phyloP scores from a whole-genome alignment of 2,888 invertebrate genomes.

The Mycalesis mineus region DNA sequence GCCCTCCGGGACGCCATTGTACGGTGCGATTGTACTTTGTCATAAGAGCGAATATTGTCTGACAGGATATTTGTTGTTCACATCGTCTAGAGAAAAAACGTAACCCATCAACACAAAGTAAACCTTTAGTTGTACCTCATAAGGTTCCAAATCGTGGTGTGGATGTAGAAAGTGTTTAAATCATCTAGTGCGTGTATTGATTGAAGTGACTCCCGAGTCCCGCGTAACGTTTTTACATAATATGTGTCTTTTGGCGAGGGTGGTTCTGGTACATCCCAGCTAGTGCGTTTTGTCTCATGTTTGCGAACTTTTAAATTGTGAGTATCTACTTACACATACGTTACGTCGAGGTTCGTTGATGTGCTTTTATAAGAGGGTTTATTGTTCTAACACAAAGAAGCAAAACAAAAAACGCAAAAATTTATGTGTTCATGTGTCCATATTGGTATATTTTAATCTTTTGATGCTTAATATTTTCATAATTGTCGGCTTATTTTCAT shows the following conservation, averaged over 20 bases:
- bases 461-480: too few relatives aligned
- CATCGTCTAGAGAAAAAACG: slow-evolving; percentile 54
- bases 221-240: slow-evolving; percentile 77
- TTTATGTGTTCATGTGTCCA: too few relatives aligned
- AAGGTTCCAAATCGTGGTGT: slow-evolving; percentile 43
- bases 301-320: slow-evolving; percentile 9
- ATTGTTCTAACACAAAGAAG: too few relatives aligned
- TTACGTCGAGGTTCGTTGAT: neutral
- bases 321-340: neutral
- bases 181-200: slow-evolving; percentile 76
- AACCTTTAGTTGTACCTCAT: slow-evolving; percentile 39
- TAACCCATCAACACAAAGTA: slow-evolving; percentile 29
- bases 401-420: too few relatives aligned
- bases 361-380: neutral
- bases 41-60: slow-evolving; percentile 54
- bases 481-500: too few relatives aligned
- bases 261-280: slow-evolving; percentile 37
- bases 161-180: slow-evolving; percentile 65
- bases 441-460: too few relatives aligned
- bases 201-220: slow-evolving; percentile 75
- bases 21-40: slow-evolving; percentile 38
- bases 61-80: slow-evolving; percentile 59
- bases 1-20: slow-evolving; percentile 48
- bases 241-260: slow-evolving; percentile 69
- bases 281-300: slow-evolving; percentile 20